Evolutionary conservation across 2,113 vertebrate genomes (phyloP), one percentile per base, ranked within the genome.

Genomic region (Pipa parva): DNA sequence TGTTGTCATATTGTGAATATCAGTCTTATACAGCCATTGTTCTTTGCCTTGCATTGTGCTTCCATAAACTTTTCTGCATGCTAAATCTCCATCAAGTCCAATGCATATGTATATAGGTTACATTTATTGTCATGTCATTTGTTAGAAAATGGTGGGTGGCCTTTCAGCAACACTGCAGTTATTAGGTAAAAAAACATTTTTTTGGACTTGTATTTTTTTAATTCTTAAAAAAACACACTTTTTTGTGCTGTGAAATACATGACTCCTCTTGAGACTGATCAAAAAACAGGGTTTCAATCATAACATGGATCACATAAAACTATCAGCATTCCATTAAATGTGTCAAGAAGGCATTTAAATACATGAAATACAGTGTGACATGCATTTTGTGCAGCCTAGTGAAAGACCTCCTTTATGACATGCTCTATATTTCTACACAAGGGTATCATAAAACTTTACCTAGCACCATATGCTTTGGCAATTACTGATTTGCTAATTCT

Each of bases 271-370:
- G 48, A 45, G 28, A 48, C 36, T 52, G 48, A 60, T 69, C 65
- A 69, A 31, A 67, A 51, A 46, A 52, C 65, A 66, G 63, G 57
- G 65, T 69, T 60, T 69, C 57, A 69, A 60, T 69, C 65, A 69
- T 69, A 60, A 49, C 57, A 42, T 60, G 31, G 57, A 69, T 69
- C 56, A 28, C 22, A 69, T 69, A 69, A 69, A 69, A 52, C 65
- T 69, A 69, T 69, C 65, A 69, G 31, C 57, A 28, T 69, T 25
- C 59, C 65, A 69, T 69, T 69, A 69, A 69, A 69, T 45, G 48
- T 69, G 65, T 69, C 65, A 69, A 60, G 65, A 69, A 69, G 50
- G 57, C 65, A 69, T 69, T 69, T 60, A 69, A 69, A 69, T 69
- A 26, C 57, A 24, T 69, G 65, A 69, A 60, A 60, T 69, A 69